These are phyloP conservation scores for Zosterops japonicus DNA, from an alignment of 2,113 vertebrate species.

Conservation along the genomic window DNA sequence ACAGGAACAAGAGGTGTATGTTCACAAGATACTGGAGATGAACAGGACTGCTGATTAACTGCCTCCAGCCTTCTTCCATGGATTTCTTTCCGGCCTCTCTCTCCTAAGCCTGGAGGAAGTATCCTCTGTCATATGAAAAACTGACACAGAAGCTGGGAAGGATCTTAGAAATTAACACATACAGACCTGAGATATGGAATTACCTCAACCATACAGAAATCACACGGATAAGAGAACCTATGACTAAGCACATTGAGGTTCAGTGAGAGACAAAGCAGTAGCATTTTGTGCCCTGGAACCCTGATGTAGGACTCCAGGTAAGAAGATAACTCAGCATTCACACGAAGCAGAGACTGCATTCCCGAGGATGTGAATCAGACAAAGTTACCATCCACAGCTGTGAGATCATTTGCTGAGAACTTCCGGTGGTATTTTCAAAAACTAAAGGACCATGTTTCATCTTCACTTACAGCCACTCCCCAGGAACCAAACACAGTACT, in stretches of 20 bases:
- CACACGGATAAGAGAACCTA: neutral
- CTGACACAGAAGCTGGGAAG: neutral
- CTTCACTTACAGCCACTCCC: neutral
- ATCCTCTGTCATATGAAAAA: neutral
- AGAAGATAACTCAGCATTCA: neutral
- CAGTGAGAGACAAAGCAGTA: neutral
- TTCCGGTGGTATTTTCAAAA: neutral
- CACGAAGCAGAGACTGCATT: neutral
- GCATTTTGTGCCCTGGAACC: neutral
- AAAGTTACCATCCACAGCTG: neutral
- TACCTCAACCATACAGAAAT: neutral
- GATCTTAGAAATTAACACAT: neutral
- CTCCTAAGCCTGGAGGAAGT: neutral
- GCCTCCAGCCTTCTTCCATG: neutral
- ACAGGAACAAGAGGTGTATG: neutral
- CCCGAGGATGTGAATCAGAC: neutral
- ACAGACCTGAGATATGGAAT: neutral
- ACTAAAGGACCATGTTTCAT: neutral
- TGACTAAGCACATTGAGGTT: accelerated
- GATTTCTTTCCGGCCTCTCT: neutral
- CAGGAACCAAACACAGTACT: neutral
- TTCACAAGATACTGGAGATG: neutral
- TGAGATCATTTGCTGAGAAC: neutral
- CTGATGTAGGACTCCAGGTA: neutral
- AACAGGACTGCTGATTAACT: neutral